Base-by-base conservation (phyloP, 2,797 vertebrate species). In the Chaenodraco wilsoni region DNA sequence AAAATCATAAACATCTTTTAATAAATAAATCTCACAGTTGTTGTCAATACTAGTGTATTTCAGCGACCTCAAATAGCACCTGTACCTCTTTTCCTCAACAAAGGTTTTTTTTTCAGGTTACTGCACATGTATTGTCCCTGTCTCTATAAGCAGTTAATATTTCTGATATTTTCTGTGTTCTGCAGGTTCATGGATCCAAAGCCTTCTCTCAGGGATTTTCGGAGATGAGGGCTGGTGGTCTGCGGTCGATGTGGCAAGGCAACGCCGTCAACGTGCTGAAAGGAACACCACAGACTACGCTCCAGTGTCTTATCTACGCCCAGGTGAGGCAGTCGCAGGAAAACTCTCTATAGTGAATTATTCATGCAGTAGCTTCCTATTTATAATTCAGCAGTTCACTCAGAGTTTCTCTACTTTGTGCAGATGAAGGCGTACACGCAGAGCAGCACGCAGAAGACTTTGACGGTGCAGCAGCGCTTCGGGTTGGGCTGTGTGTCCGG, bases 211-310 rank as follows among this genome's bases (percentile, higher is more conserved):
- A 88, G 15, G 91, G 90, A 17, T 88, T 94, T 52, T 86, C 85
- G 68, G 92, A 93, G 61, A 73, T 93, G 57, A 85, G 66, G 65
- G 64, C 83, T 0, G 92, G 92, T 3, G 93, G 92, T 57, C 31
- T 94, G 40, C 90, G 87, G 41, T 92, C 94, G 0, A 94, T 95
- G 93, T 95, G 94, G 94, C 94, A 94, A 64, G 94, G 94, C 48
- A 95, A 95, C 17, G 75, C 85, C 1, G 92, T 94, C 41, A 95
- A 94, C 3, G 85, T 95, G 55, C 78, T 95, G 65, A 95, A 95
- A 76, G 94, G 94, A 75, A 95, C 93, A 0, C 94, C 94, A 0
- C 94, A 95, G 85, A 94, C 94, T 0, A 94, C 92, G 0, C 89
- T 95, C 1, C 94, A 95, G 82, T 95, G 93, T 81, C 88, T 95